phyloP scores from a whole-genome alignment of 1,140 invertebrate species.

The Nautilus pompilius region DNA sequence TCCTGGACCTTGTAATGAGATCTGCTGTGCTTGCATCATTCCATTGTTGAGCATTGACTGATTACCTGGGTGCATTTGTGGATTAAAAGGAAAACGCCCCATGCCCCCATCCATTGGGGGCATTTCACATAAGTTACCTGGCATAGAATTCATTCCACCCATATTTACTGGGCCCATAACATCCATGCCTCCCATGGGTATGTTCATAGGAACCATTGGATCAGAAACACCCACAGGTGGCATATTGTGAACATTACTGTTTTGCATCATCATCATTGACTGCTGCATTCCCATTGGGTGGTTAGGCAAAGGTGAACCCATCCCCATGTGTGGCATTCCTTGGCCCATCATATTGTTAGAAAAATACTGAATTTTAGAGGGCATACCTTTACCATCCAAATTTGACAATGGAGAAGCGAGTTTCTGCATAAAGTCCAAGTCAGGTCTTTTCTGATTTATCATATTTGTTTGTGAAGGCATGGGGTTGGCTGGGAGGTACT shows the following conservation, averaged over 20 bases:
- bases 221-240: constrained; percentile 14
- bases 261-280: constrained; percentile 25
- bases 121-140: constrained; percentile 19
- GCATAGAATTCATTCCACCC: too few relatives aligned
- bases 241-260: constrained; percentile 9
- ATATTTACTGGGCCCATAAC: constrained; percentile 29
- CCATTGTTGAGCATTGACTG: constrained; percentile 11
- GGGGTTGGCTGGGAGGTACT: constrained; percentile 82
- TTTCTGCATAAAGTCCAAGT: constrained; percentile 86
- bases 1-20: constrained; percentile 19
- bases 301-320: constrained; percentile 35
- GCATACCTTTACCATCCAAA: constrained; percentile 69
- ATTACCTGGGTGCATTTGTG: too few relatives aligned
- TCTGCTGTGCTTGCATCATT: constrained; percentile 17
- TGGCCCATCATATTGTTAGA: constrained; percentile 54
- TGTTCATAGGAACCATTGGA: constrained; percentile 15
- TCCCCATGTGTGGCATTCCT: constrained; percentile 33
- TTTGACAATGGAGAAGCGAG: constrained; percentile 62
- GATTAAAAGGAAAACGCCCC: too few relatives aligned
- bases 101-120: constrained; percentile 9
- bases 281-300: constrained; percentile 19
- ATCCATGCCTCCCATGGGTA: constrained; percentile 41
- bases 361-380: constrained; percentile 75
- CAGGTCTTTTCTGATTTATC: constrained; percentile 64
- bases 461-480: constrained; percentile 32